These are phyloP conservation scores for Lucilia sericata DNA, from an alignment of 1,140 invertebrate species.

Conservation along the genomic window DNA sequence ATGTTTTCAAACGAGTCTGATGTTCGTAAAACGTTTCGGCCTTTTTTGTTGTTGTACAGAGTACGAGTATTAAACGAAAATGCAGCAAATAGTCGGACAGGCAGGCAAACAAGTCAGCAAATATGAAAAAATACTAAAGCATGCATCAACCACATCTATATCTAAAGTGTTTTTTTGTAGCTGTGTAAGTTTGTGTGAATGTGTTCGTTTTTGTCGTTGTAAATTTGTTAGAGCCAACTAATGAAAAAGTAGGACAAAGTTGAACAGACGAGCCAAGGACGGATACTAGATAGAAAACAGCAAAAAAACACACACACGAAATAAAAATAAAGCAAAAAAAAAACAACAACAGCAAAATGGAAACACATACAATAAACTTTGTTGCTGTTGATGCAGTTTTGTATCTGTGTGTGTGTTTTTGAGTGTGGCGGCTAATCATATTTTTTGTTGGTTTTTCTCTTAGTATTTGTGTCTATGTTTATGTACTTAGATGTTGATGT, in stretches of 20 bases:
- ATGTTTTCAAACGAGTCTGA: constrained; percentile 5
- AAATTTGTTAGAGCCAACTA: constrained; percentile 61
- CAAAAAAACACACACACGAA: constrained; percentile 51
- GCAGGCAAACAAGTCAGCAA: not conserved
- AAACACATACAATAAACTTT: constrained; percentile 41
- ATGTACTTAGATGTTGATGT: constrained; percentile 12
- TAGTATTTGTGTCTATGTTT: constrained; percentile 15
- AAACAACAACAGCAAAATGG: constrained; percentile 39
- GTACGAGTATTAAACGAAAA: not conserved
- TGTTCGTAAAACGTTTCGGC: not conserved
- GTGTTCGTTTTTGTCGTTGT: constrained; percentile 41
- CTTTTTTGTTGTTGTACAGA: not conserved
- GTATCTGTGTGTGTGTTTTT: not conserved
- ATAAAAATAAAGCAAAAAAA: constrained; percentile 46
- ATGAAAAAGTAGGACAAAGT: constrained; percentile 68
- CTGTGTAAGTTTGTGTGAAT: not conserved
- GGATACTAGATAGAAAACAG: constrained; percentile 65
- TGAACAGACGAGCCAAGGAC: constrained; percentile 69
- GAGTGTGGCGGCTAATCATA: constrained; percentile 25
- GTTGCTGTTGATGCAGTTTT: constrained; percentile 43
- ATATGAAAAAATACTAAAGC: not conserved
- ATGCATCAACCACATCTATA: not conserved
- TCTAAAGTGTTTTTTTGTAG: not conserved
- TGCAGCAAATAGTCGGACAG: not conserved
- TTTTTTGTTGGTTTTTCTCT: constrained; percentile 3